phyloP scores from a whole-genome alignment of 2,113 vertebrate species.

The Sylvia atricapilla region DNA sequence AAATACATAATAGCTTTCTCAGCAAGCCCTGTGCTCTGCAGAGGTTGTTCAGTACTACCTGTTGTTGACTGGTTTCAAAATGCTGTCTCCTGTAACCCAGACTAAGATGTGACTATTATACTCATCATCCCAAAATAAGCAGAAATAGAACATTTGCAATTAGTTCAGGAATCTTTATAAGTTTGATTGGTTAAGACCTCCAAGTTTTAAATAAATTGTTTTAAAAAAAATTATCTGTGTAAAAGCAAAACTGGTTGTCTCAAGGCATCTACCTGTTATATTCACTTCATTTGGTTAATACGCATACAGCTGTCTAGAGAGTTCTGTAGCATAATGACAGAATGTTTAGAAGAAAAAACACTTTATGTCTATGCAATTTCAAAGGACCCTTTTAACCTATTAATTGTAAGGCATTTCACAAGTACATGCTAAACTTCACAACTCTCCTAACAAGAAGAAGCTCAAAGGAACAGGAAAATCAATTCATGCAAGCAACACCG shows the following conservation, averaged over 20 bases:
- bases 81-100: slow-evolving; percentile 50
- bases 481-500: neutral
- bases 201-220: slow-evolving; percentile 56
- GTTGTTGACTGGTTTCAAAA: slow-evolving; percentile 69
- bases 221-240: slow-evolving; percentile 4
- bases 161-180: slow-evolving; percentile 54
- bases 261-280: neutral
- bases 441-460: neutral
- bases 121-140: slow-evolving; percentile 57
- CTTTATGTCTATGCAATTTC: neutral
- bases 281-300: neutral
- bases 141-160: slow-evolving; percentile 69
- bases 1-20: slow-evolving; percentile 66
- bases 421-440: neutral
- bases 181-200: slow-evolving; percentile 32
- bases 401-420: slow-evolving; percentile 6
- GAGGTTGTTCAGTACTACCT: slow-evolving; percentile 41
- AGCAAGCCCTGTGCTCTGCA: slow-evolving; percentile 52
- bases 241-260: neutral
- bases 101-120: slow-evolving; percentile 58
- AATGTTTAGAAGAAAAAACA: neutral
- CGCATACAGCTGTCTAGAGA: neutral
- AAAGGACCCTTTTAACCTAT: neutral
- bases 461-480: slow-evolving; percentile 18
- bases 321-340: neutral